These are phyloP conservation scores for Dicaeum eximium DNA, from an alignment of 2,113 vertebrate genomes.

Conservation along the genomic window DNA sequence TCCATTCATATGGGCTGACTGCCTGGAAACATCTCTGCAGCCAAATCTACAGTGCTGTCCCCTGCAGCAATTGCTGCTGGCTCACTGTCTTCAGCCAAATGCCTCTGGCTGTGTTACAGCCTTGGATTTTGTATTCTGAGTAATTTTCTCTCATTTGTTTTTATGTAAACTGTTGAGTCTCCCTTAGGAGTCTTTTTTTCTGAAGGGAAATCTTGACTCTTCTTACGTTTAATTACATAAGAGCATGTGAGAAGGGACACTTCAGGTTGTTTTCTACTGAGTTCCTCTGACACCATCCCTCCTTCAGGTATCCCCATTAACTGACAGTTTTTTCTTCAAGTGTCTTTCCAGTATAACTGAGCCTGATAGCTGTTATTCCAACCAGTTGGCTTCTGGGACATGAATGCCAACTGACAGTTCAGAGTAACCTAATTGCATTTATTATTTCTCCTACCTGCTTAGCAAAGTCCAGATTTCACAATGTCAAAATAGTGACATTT, in stretches of 20 bases:
- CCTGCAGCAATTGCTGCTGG: neutral
- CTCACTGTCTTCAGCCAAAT: neutral
- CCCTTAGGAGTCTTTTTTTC: neutral
- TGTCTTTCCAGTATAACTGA: neutral
- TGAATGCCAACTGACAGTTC: neutral
- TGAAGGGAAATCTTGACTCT: neutral
- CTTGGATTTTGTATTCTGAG: neutral
- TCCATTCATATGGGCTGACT: neutral
- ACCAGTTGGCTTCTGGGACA: neutral
- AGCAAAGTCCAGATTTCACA: neutral
- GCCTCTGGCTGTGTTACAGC: neutral
- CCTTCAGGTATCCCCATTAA: neutral
- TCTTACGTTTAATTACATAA: neutral
- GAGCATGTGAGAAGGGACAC: neutral
- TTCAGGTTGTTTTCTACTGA: neutral
- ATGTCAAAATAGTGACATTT: neutral
- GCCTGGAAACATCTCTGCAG: neutral
- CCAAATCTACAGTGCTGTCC: neutral
- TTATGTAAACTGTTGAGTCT: neutral
- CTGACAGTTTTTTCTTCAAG: neutral
- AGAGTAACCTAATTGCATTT: neutral
- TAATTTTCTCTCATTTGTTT: neutral
- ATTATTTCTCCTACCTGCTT: neutral
- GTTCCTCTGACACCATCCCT: neutral
- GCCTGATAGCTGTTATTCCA: neutral